Evolutionary conservation across 2,888 invertebrate genomes (phyloP).

Genomic region (Steinernema hermaphroditum): DNA sequence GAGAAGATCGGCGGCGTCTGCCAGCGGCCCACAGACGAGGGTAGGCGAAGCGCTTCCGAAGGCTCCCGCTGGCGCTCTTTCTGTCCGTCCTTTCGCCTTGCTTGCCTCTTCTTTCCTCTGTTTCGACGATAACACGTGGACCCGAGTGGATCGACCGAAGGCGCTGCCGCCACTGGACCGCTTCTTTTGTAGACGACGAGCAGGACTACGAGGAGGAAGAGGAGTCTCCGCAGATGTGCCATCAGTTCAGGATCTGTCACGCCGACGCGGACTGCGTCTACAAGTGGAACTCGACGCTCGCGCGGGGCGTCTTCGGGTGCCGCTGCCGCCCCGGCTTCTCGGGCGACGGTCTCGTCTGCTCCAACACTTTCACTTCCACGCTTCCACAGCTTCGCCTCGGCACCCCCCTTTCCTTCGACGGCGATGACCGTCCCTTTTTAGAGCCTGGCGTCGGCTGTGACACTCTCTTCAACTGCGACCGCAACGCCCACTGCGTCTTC

Average conservation of each 20-base stretch:
- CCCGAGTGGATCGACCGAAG: slow-evolving; percentile 14
- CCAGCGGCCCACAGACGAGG: not conserved
- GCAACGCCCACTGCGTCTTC: slow-evolving; percentile 69
- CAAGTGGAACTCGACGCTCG: slow-evolving; percentile 50
- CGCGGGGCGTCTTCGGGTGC: slow-evolving; percentile 61
- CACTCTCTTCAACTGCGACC: slow-evolving; percentile 68
- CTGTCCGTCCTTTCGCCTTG: not conserved
- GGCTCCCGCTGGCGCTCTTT: not conserved
- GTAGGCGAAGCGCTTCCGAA: slow-evolving; percentile 14
- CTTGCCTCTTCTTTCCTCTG: slow-evolving; percentile 17
- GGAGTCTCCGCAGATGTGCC: slow-evolving; percentile 1
- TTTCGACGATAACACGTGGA: slow-evolving; percentile 13
- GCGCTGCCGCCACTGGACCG: slow-evolving; percentile 46
- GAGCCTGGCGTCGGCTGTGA: slow-evolving; percentile 54
- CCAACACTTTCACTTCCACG: slow-evolving; percentile 37
- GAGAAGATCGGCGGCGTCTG: slow-evolving; percentile 25
- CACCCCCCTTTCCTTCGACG: slow-evolving; percentile 32
- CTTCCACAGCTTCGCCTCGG: slow-evolving; percentile 39
- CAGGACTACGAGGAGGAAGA: slow-evolving; percentile 2
- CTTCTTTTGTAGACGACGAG: not conserved
- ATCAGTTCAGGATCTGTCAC: slow-evolving; percentile 61
- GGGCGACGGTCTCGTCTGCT: slow-evolving; percentile 67
- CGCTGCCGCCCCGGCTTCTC: slow-evolving; percentile 67
- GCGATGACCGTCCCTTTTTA: not conserved
- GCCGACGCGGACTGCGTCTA: slow-evolving; percentile 66